Base-by-base conservation (phyloP, 2,113 vertebrate species). In the Penelope pileata region DNA sequence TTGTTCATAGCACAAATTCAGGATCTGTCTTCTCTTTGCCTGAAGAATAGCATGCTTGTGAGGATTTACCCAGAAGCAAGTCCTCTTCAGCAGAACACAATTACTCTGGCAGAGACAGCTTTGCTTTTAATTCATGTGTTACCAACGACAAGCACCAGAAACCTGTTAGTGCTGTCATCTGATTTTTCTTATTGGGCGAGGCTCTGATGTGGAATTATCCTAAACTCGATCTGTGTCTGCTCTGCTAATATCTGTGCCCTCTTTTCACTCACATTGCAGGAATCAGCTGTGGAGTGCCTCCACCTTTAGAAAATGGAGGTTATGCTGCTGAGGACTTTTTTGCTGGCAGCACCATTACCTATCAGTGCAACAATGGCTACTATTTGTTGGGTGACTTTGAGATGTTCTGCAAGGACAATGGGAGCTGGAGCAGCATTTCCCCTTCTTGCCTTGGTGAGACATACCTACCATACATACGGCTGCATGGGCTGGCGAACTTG, bases 381-480 rank as follows among this genome's bases (percentile, higher is more conserved):
- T 99, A 99, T 94, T 96, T 99, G 92, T 94, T 99, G 93, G 99
- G 99, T 0, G 99, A 99, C 64, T 98, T 98, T 48, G 99, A 98
- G 84, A 98, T 99, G 97, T 97, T 98, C 88, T 99, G 99, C 93
- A 93, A 96, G 53, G 99, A 99, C 96, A 98, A 97, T 6, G 99
- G 99, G 63, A 98, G 97, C 93, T 99, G 99, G 99, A 98, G 97
- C 92, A 98, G 98, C 83, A 98, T 98, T 92, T 97, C 98, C 5
- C 99, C 99, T 0, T 98, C 98, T 38, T 99, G 99, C 90, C 98
- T 99, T 15, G 99, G 99, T 99, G 98, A 97, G 97, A 92, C 30
- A 11, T 67, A 16, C 47, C 22, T 67, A 16, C 47, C 22, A 6
- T 51, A 54, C 5, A 3, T 26, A 30, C 76, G 43, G 9, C 40